Evolutionary conservation across 1,140 invertebrate genomes (phyloP).

Genomic region (Brachionus manjavacas): DNA sequence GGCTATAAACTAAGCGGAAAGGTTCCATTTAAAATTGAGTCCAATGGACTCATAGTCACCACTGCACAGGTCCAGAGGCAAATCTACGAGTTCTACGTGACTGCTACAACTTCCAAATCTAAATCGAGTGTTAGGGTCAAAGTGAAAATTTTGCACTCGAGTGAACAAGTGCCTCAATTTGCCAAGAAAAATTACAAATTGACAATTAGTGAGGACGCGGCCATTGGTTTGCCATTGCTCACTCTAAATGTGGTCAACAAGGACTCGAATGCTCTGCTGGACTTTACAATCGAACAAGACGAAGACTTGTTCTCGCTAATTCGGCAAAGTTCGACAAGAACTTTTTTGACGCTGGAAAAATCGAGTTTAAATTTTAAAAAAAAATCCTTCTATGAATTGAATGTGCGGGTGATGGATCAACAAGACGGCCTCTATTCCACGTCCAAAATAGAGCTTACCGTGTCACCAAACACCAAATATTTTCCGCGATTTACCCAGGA

Average conservation of each 20-base stretch:
- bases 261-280: not conserved
- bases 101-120: not conserved
- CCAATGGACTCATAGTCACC: not conserved
- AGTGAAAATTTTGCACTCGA: conserved; percentile 32
- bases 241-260: conserved; percentile 22
- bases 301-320: conserved; percentile 16
- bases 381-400: conserved; percentile 20
- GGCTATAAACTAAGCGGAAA: not conserved
- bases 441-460: not conserved
- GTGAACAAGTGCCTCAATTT: conserved; percentile 11
- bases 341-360: conserved; percentile 13
- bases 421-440: conserved; percentile 28
- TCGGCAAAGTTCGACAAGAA: not conserved
- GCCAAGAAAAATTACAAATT: not conserved
- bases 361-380: conserved; percentile 39
- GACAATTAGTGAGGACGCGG: not conserved
- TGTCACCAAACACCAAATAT: conserved; percentile 14
- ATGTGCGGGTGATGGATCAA: not conserved
- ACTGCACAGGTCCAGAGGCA: not conserved
- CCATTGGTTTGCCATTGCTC: conserved; percentile 1
- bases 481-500: conserved; percentile 25
- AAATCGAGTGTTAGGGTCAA: conserved; percentile 33
- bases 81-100: conserved; percentile 29
- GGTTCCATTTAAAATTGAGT: conserved; percentile 7
- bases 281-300: not conserved